A percentile compares a stretch with the other conserved stretches of the same genome.
These are phyloP conservation scores for Geodia barretti DNA, from an alignment of 37 sponge, comb jelly and placozoan species.

Conservation along the genomic window DNA sequence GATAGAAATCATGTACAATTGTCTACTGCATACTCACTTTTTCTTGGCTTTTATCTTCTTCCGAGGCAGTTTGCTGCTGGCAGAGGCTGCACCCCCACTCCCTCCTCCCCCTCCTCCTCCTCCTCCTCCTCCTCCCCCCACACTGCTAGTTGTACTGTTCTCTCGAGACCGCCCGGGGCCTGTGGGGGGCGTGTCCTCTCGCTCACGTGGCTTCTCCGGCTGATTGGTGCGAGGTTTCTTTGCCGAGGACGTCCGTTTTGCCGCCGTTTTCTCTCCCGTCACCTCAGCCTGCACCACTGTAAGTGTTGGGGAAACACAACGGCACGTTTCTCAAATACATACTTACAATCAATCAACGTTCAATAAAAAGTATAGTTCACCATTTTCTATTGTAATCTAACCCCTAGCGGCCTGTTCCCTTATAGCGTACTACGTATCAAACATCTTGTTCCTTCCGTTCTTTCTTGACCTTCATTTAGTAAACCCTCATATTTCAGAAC, in stretches of 20 bases:
- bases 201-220: slow-evolving; percentile 1
- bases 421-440: too few relatives aligned
- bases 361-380: too few relatives aligned
- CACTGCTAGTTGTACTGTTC: slow-evolving; percentile 5
- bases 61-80: slow-evolving; percentile 25
- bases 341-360: too few relatives aligned
- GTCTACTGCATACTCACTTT: slow-evolving; percentile 24
- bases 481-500: too few relatives aligned
- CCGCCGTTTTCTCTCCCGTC: neutral
- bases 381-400: too few relatives aligned
- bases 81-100: neutral
- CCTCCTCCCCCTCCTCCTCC: slow-evolving; percentile 3
- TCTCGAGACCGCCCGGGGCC: slow-evolving; percentile 5
- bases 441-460: too few relatives aligned
- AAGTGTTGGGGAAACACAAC: too few relatives aligned
- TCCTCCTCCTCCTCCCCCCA: neutral
- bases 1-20: too few relatives aligned
- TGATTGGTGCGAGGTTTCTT: neutral
- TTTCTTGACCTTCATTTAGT: too few relatives aligned
- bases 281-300: neutral
- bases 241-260: neutral
- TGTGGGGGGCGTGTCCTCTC: slow-evolving; percentile 15
- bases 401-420: too few relatives aligned
- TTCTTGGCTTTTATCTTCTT: slow-evolving; percentile 69
- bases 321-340: too few relatives aligned